A percentile compares a stretch with the other conserved stretches of the same genome.
Conservation (phyloP, 2,797 vertebrate species). For the Iguana delicatissima region DNA sequence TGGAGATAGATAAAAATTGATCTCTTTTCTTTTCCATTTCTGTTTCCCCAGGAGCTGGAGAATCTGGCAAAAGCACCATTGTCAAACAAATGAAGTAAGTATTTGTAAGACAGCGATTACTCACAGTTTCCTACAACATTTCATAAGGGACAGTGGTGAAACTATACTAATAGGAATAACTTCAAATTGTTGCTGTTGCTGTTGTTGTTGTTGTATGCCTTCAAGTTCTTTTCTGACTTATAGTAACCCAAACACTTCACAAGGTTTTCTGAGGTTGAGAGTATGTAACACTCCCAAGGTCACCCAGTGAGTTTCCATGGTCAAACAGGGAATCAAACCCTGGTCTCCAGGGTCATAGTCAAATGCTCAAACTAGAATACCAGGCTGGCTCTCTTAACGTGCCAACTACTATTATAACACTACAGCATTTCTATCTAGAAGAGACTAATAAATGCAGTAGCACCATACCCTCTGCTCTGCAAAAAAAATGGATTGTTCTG, state of each 20-base stretch:
- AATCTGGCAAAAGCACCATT: conserved; percentile 98
- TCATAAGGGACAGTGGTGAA: not conserved
- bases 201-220: no score
- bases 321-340: no score
- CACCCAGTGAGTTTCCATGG: no score
- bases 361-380: no score
- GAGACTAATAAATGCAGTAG: not conserved
- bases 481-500: not conserved
- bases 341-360: no score
- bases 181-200: not conserved
- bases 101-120: not conserved
- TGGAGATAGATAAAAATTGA: not conserved
- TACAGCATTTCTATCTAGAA: not conserved
- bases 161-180: not conserved
- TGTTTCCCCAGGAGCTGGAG: conserved; percentile 90
- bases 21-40: conserved; percentile 9
- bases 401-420: not conserved
- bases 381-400: not conserved
- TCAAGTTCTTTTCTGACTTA: no score
- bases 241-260: no score
- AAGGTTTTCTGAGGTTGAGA: no score
- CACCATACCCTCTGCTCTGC: no score
- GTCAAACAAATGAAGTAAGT: conserved; percentile 99
- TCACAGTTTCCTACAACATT: not conserved
- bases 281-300: no score